Base-by-base conservation (phyloP, 2,888 invertebrate species). In the Philopedon plagiatum region DNA sequence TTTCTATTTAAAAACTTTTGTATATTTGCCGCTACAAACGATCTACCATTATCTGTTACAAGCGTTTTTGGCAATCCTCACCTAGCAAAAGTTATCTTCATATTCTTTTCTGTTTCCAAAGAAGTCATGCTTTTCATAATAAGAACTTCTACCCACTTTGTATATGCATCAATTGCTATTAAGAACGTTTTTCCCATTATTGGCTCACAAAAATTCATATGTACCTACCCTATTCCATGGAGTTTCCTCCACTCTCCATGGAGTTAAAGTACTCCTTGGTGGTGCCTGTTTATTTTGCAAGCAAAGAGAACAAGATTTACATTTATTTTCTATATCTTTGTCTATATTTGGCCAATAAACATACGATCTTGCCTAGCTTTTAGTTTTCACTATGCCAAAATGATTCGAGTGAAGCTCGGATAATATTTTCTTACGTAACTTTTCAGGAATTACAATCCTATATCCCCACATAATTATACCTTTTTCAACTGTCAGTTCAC, bases 311-410 rank as follows among this genome's bases (percentile, higher is more conserved):
- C 80, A 81, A 8, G 41, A 71, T 65, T 78, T 81, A 7, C 60
- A 49, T 8, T 71, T 15, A 0, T 68, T 46, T 70, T 80, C 78
- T 34, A 81, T 80, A 32, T 80, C 67, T 23, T 58, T 32, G 64
- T 79, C 76, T n/a, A 80, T 61, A 8, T 57, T 56, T 9, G 78
- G 78, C 78, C 78, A 80, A 75, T 74, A 80, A 41, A 80, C 66
- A 62, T 79, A 77, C 11, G 66, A 54, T 21, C 78, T 64, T n/a
- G 78, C 78, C 19, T 78, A 49, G 9, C 54, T 18, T 68, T 80
- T 80, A 61, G 76, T 79, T 73, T 79, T 79, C 8, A 76, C 65
- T 5, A 79, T 73, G 7, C 80, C 80, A 57, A 79, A 44, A 63
- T 80, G 79, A 19, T 72, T 62, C 13, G 49, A 23, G 75, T 80